Base-by-base conservation (phyloP, 2,113 vertebrate genomes). In the Odocoileus virginianus region DNA sequence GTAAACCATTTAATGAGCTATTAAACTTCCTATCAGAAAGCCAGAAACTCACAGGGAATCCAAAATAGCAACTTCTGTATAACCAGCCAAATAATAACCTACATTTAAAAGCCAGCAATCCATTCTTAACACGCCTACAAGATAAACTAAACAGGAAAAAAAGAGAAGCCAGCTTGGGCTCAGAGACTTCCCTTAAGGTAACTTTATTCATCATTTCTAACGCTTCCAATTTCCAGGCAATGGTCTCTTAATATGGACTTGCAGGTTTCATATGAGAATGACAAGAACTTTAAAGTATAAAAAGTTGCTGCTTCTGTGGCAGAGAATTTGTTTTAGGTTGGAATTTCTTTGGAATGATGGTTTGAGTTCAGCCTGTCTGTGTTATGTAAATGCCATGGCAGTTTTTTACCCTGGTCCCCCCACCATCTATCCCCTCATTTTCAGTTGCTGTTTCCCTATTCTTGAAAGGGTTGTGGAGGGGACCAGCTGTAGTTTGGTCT, bases 21-120 rank as follows among this genome's bases (percentile, higher is more conserved):
- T 85, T 94, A 94, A 89, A 92, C 61, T 96, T 93, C 33, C 67
- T 13, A 52, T 87, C 54, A 61, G 96, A 95, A 98, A 97, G 64
- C 81, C 71, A 93, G 95, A 89, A 95, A 76, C 79, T 95, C 54
- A 76, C 89, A 67, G 17, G 81, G 30, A 71, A 85, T 78, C 19
- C 61, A 91, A 94, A 97, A 94, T 55, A 96, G 93, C 76, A 85
- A 78, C 76, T 95, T 86, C 81, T 91, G 15, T 40, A 82, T 82
- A 91, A 83, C 14, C 74, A 92, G 88, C 91, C 90, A 97, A 87
- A 94, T 92, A 87, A 96, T 89, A 83, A 94, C 58, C 61, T 94
- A 40, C 19, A 78, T 55, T 95, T 95, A 93, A 86, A 45, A 94
- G 43, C 45, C 50, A 91, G 40, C 15, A 74, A 60, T 87, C 25